A percentile compares a stretch with the other conserved stretches of the same genome.
Conservation (phyloP, 2,113 vertebrate genomes). For the Cyprinodon brontotheroides region DNA sequence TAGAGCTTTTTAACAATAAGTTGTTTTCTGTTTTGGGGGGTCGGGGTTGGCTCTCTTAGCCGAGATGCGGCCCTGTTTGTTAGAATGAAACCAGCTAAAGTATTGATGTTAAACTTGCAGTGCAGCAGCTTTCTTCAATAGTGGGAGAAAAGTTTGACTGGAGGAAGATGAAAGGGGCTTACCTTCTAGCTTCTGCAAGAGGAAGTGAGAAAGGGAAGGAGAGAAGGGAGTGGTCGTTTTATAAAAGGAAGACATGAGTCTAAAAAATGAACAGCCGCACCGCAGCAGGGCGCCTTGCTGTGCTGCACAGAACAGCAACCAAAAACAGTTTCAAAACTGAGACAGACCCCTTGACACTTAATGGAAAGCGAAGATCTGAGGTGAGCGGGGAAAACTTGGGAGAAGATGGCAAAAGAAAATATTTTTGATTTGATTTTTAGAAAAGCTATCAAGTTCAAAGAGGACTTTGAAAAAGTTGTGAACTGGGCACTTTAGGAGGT, state of each 20-base stretch:
- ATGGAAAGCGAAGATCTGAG: conserved; percentile 14
- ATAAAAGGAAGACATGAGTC: conserved; percentile 24
- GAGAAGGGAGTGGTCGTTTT: conserved; percentile 22
- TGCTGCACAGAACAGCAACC: conserved; percentile 32
- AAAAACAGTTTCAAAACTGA: conserved; percentile 45
- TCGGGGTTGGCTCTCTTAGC: background rate
- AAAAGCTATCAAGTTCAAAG: background rate
- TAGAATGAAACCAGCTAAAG: conserved; percentile 12
- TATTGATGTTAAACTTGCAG: conserved; percentile 14
- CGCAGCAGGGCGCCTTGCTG: conserved; percentile 52
- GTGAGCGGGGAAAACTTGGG: conserved; percentile 20
- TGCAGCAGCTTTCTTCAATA: conserved; percentile 38
- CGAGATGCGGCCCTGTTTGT: conserved; percentile 16
- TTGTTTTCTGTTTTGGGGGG: background rate
- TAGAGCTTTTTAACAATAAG: background rate
- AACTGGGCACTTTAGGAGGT: background rate
- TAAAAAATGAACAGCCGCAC: conserved; percentile 26
- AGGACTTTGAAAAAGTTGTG: background rate
- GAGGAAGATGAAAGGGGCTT: conserved; percentile 50
- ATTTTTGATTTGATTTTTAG: background rate
- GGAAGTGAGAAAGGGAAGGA: conserved; percentile 12
- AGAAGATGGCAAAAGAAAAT: conserved; percentile 35
- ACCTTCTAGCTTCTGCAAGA: conserved; percentile 33
- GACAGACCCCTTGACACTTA: conserved; percentile 32
- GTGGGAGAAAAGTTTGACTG: conserved; percentile 20